These are phyloP conservation scores for Orchestes rusci DNA, from an alignment of 2,888 invertebrate genomes.

Conservation along the genomic window DNA sequence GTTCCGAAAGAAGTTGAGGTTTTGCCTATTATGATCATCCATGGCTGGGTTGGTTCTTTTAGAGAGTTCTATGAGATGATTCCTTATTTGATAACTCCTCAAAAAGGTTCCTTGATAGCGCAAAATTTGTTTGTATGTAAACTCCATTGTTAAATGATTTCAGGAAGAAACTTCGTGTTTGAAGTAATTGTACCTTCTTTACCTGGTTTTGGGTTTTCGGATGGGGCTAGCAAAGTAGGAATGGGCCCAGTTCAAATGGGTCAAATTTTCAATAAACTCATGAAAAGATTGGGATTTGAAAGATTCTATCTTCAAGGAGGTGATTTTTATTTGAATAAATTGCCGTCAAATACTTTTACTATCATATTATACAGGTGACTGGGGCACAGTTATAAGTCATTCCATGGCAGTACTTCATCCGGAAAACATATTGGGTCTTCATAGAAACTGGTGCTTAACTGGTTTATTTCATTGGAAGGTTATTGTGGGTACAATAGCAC, in stretches of 20 bases:
- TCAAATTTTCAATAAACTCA: constrained; percentile 58
- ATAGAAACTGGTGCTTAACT: constrained; percentile 46
- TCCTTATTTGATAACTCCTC: constrained; percentile 48
- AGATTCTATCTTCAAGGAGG: constrained; percentile 66
- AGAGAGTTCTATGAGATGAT: constrained; percentile 74
- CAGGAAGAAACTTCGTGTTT: constrained; percentile 50
- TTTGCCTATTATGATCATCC: constrained; percentile 63
- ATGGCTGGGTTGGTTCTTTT: constrained; percentile 88
- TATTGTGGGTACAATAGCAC: constrained; percentile 49
- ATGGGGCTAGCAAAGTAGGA: constrained; percentile 53
- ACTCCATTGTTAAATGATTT: no score
- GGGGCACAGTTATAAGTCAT: constrained; percentile 62
- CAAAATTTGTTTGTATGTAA: no score
- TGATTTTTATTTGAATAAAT: no score
- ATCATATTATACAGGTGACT: constrained; percentile 70
- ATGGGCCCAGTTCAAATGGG: constrained; percentile 52
- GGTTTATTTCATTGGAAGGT: constrained; percentile 37
- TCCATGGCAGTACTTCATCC: constrained; percentile 59
- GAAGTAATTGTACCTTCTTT: constrained; percentile 53
- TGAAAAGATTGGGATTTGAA: constrained; percentile 59
- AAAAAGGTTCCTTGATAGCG: no score
- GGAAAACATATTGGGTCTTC: constrained; percentile 49
- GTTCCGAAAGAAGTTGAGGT: constrained; percentile 40
- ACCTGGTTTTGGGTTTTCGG: constrained; percentile 45
- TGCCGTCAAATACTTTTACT: no score